These are phyloP conservation scores for Formica selysi DNA, from an alignment of 1,140 invertebrate species.

Conservation along the genomic window DNA sequence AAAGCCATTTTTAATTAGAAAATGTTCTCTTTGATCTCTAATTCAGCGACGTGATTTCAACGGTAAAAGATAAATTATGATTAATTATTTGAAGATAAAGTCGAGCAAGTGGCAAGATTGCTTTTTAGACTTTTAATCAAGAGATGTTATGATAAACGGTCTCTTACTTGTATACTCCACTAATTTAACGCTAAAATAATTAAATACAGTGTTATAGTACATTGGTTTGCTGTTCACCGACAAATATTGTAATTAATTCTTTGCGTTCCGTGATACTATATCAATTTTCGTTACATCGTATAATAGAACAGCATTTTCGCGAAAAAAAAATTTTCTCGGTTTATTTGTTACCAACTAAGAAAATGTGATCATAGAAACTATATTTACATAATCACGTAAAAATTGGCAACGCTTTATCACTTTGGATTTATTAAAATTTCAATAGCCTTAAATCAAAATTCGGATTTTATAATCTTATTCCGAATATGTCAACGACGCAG, in stretches of 20 bases:
- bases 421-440: slow-evolving; percentile 11
- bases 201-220: slow-evolving; percentile 17
- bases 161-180: background rate
- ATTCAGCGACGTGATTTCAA: background rate
- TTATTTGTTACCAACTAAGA: background rate
- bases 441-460: background rate
- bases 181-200: slow-evolving; percentile 26
- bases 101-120: background rate
- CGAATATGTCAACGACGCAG: background rate
- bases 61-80: slow-evolving; percentile 6
- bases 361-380: background rate
- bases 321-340: background rate
- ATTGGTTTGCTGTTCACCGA: background rate
- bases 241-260: slow-evolving; percentile 36
- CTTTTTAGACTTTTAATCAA: slow-evolving; percentile 13
- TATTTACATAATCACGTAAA: background rate
- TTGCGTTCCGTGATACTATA: background rate
- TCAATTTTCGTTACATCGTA: background rate
- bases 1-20: slow-evolving; percentile 46
- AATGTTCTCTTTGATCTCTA: slow-evolving; percentile 30
- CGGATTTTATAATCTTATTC: background rate
- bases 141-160: background rate
- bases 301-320: background rate
- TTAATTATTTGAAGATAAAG: slow-evolving; percentile 30
- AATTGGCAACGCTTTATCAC: background rate